These are phyloP conservation scores for Melanerpes aurifrons DNA, from an alignment of 2,113 vertebrate species.

Conservation along the genomic window DNA sequence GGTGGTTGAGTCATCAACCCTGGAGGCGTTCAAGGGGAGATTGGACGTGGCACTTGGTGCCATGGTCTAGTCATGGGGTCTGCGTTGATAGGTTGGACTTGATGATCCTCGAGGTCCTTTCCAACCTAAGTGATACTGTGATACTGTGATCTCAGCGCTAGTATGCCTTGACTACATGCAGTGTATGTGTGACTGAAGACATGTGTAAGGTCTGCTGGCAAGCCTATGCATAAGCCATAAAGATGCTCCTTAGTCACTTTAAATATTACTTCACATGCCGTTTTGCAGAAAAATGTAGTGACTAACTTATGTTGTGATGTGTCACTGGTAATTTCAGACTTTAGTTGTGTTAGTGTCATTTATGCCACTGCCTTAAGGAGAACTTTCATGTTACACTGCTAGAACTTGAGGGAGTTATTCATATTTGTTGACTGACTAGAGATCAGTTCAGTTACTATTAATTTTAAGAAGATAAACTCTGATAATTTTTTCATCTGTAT, in stretches of 20 bases:
- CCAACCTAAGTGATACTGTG: too few relatives aligned
- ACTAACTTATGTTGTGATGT: rapidly evolving
- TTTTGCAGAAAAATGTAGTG: not conserved
- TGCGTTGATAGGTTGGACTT: too few relatives aligned
- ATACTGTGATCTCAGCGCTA: not conserved
- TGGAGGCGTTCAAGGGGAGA: too few relatives aligned
- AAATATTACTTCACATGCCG: rapidly evolving
- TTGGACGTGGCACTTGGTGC: too few relatives aligned
- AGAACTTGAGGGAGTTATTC: not conserved
- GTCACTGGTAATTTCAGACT: not conserved
- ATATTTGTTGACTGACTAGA: not conserved
- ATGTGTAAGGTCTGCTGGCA: not conserved
- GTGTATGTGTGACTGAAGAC: not conserved
- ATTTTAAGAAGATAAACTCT: not conserved
- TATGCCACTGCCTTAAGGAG: not conserved
- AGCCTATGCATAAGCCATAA: not conserved
- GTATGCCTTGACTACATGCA: not conserved
- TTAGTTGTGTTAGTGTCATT: not conserved
- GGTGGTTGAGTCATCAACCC: too few relatives aligned
- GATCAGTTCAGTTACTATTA: not conserved
- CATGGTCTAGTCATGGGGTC: too few relatives aligned
- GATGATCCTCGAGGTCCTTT: too few relatives aligned
- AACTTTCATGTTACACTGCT: not conserved
- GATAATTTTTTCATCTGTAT: not conserved
- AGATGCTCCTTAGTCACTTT: not conserved